Base-by-base conservation (phyloP, 1,140 invertebrate species). In the Battus philenor region DNA sequence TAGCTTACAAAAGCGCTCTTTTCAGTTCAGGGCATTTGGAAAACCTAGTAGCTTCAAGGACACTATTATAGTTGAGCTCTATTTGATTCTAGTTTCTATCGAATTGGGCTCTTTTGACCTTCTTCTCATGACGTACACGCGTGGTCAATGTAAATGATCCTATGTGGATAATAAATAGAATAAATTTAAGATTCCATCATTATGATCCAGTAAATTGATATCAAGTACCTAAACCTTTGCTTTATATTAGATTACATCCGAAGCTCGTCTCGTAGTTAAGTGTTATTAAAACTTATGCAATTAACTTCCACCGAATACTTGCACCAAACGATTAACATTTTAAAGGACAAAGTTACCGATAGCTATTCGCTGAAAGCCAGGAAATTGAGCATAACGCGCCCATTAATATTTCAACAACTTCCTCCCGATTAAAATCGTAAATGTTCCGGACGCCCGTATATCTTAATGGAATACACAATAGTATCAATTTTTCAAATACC, bases 381-480 rank as follows among this genome's bases (percentile, higher is more conserved):
- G 73, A 80, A 80, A 77, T 77, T 80, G 76, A 68, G 68, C 68
- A 73, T 76, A 77, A 72, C 66, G 63, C 53, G 54, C 49, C 61
- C 60, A 73, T 80, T 77, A 80, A 80, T 77, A 75, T 80, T 80
- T 77, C 65, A 75, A 68, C 69, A 67, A 71, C 64, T 70, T 70
- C 63, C 70, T 63, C 59, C 33, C 66, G 64, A 75, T 69, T 65
- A 71, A 60, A 56, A 44, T 44, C 41, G 34, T 46, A 27, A 41
- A 44, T 44, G 41, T 34, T 24, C 30, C 24, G 50, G 24, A 16
- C 29, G 29, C 70, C 45, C 17, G 48, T 54, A 15, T 22, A 29
- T 55, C 52, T 47, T 74, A 56, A 47, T 6, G 8, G 2, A 8
- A 32, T 15, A 29, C 15, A 13, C 29, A 61, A 67, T 13, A 50